Conservation (phyloP, 2,113 vertebrate species). For the Merops nubicus region DNA sequence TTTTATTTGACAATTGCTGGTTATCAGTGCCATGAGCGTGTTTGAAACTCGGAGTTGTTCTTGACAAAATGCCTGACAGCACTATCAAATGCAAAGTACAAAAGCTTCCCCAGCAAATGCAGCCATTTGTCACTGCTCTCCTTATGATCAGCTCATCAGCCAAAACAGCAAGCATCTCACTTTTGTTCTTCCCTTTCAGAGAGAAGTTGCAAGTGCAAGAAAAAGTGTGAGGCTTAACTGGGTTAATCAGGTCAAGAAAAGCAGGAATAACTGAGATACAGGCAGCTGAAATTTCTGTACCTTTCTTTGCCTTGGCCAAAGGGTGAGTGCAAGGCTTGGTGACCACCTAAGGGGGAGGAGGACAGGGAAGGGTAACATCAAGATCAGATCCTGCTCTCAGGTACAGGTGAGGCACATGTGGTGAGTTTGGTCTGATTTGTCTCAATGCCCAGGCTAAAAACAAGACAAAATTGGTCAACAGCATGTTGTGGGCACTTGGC, state of each 20-base stretch:
- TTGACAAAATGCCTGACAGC: not conserved
- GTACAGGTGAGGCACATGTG: not conserved
- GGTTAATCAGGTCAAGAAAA: not conserved
- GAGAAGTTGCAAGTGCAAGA: not conserved
- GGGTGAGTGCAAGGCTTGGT: not conserved
- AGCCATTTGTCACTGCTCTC: not conserved
- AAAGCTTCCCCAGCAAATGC: not conserved
- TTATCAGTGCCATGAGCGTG: not conserved
- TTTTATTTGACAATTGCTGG: not conserved
- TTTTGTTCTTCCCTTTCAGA: not conserved
- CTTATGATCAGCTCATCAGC: not conserved
- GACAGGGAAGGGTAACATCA: not conserved
- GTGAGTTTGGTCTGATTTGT: not conserved
- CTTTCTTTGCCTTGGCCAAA: not conserved
- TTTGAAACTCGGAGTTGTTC: not conserved
- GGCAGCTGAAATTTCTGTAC: not conserved
- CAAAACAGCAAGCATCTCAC: not conserved
- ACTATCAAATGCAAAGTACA: not conserved
- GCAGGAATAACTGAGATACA: not conserved
- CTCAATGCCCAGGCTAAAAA: not conserved
- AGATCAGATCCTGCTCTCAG: not conserved
- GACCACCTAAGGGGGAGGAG: not conserved
- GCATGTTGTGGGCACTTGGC: not conserved
- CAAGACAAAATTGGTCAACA: fast-evolving
- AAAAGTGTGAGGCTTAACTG: not conserved